A percentile compares a stretch with the other conserved stretches of the same genome.
Conservation (phyloP, 2,888 invertebrate genomes). For the Plemyria rubiginata region DNA sequence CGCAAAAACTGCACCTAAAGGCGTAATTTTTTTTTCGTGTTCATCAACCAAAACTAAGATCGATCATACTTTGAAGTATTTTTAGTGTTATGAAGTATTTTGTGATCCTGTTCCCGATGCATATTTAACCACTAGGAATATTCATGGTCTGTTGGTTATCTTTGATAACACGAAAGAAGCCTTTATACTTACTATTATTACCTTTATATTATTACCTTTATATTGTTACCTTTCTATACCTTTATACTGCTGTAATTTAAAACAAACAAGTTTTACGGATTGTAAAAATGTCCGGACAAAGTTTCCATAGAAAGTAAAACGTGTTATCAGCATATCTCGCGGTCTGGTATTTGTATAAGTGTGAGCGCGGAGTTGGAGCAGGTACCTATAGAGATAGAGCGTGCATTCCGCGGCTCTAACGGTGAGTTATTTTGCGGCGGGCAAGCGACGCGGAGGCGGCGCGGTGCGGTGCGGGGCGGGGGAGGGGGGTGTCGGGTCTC, state of each 20-base stretch:
- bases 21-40: slow-evolving; percentile 1
- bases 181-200: too few relatives aligned
- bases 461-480: slow-evolving; percentile 3
- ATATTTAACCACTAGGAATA: too few relatives aligned
- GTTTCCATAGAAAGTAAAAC: slow-evolving; percentile 39
- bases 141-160: too few relatives aligned
- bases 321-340: slow-evolving; percentile 36
- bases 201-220: too few relatives aligned
- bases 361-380: slow-evolving; percentile 42
- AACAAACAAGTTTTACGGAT: slow-evolving; percentile 25
- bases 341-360: slow-evolving; percentile 34
- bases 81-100: too few relatives aligned
- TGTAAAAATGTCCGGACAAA: slow-evolving; percentile 31
- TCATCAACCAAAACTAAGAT: too few relatives aligned
- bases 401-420: slow-evolving; percentile 80
- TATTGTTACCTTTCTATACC: too few relatives aligned
- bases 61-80: too few relatives aligned
- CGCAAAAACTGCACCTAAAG: slow-evolving; percentile 11
- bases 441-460: slow-evolving; percentile 18
- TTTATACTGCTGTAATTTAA: slow-evolving; percentile 15
- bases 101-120: too few relatives aligned
- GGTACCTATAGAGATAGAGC: slow-evolving; percentile 72
- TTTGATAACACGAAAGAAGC: too few relatives aligned
- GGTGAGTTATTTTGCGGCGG: slow-evolving; percentile 80
- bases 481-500: slow-evolving; percentile 24